These are phyloP conservation scores for Corythornis vintsioides DNA, from an alignment of 2,113 vertebrate species.

Conservation along the genomic window DNA sequence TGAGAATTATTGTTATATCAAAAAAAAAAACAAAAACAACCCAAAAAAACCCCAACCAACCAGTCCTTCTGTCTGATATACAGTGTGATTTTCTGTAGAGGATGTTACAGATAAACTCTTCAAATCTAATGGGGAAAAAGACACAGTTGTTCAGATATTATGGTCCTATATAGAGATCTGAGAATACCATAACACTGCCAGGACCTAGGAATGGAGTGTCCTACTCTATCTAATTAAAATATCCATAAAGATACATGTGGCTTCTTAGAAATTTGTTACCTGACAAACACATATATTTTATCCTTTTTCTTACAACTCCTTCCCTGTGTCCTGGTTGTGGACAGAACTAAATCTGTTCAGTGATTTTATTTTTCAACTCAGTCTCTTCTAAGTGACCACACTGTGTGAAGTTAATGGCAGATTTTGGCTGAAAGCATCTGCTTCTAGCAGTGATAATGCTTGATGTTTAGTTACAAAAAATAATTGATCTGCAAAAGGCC, in stretches of 20 bases:
- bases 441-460: background rate
- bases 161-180: background rate
- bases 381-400: background rate
- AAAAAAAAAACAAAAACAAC: background rate
- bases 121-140: background rate
- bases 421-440: background rate
- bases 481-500: background rate
- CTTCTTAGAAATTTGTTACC: constrained; percentile 17
- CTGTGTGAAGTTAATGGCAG: background rate
- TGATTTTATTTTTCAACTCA: background rate
- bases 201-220: background rate
- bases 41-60: no score
- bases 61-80: background rate
- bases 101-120: background rate
- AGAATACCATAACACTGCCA: background rate
- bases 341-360: background rate
- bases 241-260: background rate
- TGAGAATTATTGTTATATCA: accelerated
- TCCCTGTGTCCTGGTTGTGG: background rate
- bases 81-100: background rate
- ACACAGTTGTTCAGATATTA: background rate
- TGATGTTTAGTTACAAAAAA: background rate
- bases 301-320: background rate
- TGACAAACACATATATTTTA: background rate
- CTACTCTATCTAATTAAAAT: background rate